Percentiles rank a stretch among this genome's conserved stretches.
Conservation (phyloP, 2,113 vertebrate species). For the Semicossyphus pulcher region DNA sequence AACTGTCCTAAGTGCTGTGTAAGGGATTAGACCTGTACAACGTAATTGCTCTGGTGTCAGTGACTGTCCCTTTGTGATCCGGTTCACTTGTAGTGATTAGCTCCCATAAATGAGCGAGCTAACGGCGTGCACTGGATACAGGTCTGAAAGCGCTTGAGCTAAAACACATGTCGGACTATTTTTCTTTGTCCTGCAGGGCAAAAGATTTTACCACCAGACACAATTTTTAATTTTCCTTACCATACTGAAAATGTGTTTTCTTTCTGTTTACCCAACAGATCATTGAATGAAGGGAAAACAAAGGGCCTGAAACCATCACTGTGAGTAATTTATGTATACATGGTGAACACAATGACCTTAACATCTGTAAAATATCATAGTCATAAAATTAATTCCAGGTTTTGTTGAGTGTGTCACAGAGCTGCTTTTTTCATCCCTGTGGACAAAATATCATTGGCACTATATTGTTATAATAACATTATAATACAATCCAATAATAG, state of each 20-base stretch:
- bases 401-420: neutral
- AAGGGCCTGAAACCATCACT: conserved; percentile 4
- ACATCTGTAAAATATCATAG: conserved; percentile 9
- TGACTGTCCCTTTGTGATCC: conserved; percentile 67
- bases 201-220: neutral
- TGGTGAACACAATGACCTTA: neutral
- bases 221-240: neutral
- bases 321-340: conserved; percentile 17
- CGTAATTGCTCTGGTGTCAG: conserved; percentile 76
- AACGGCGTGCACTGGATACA: conserved; percentile 1
- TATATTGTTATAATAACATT: neutral
- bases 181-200: conserved; percentile 14
- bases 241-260: neutral
- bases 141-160: conserved; percentile 26
- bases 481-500: neutral
- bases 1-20: conserved; percentile 73
- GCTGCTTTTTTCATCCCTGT: neutral
- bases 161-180: conserved; percentile 14
- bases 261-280: conserved; percentile 19
- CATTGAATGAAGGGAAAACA: neutral
- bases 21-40: conserved; percentile 68
- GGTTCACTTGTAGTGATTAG: conserved; percentile 70
- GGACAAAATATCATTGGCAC: neutral
- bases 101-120: conserved; percentile 53
- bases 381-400: neutral